Evolutionary conservation across 2,888 invertebrate species (phyloP).

Genomic region (Heterodera filipjevi): DNA sequence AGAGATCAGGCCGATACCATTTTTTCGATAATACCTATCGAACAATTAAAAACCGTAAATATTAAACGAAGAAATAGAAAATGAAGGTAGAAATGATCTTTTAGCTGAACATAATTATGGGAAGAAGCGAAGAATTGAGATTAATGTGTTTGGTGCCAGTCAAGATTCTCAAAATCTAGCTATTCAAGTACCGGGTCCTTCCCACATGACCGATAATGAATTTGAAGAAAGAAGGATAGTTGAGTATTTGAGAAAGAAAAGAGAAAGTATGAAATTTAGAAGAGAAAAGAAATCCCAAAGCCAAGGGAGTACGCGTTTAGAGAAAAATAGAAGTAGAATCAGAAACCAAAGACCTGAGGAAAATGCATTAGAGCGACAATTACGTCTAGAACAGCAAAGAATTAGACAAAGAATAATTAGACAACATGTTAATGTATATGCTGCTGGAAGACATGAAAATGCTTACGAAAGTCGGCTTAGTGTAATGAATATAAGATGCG

Average conservation of each 20-base stretch:
- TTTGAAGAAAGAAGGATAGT: too few species aligned
- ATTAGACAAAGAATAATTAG: background rate
- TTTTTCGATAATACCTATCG: too few species aligned
- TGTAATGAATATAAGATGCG: slow-evolving; percentile 7
- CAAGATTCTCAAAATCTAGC: background rate
- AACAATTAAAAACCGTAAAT: too few species aligned
- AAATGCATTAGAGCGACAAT: background rate
- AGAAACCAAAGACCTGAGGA: background rate
- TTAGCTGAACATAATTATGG: background rate
- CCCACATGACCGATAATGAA: background rate
- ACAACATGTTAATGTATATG: background rate
- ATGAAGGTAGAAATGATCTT: background rate
- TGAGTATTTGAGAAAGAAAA: too few species aligned
- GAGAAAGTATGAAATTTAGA: too few species aligned
- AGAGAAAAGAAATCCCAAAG: too few species aligned
- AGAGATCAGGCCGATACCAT: too few species aligned
- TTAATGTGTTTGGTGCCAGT: background rate
- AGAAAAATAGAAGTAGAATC: background rate
- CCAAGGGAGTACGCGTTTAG: background rate
- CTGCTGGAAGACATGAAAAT: slow-evolving; percentile 7
- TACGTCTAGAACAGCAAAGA: background rate
- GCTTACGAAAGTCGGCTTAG: background rate
- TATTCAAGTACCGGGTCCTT: background rate
- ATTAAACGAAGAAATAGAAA: too few species aligned
- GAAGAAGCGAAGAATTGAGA: background rate